These are phyloP conservation scores for Andinoacara biseriatus DNA, from an alignment of 2,113 vertebrate species.

Conservation along the genomic window DNA sequence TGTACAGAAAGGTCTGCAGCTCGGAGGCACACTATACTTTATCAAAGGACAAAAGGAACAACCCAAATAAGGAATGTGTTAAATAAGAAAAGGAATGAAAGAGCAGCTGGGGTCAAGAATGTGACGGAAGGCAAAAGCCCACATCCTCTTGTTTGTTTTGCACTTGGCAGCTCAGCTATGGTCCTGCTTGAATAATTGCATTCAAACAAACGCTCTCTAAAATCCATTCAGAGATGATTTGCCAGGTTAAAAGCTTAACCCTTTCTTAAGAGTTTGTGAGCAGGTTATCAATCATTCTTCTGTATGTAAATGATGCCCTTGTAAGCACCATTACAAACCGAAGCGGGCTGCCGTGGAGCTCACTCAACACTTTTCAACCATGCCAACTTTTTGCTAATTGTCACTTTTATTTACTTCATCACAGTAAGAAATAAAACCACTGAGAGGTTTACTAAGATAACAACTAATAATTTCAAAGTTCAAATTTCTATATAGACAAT, in stretches of 20 bases:
- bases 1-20: background rate
- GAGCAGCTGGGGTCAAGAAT: slow-evolving; percentile 63
- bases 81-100: slow-evolving; percentile 50
- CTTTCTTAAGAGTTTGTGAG: background rate
- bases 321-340: background rate
- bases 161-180: slow-evolving; percentile 30
- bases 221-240: slow-evolving; percentile 27
- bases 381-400: background rate
- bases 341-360: background rate
- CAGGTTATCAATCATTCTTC: background rate
- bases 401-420: background rate
- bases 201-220: slow-evolving; percentile 30
- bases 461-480: background rate
- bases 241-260: slow-evolving; percentile 37
- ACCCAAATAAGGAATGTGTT: slow-evolving; percentile 55
- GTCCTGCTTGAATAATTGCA: slow-evolving; percentile 37
- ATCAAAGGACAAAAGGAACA: slow-evolving; percentile 39
- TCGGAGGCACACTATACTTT: slow-evolving; percentile 10
- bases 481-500: background rate
- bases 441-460: background rate
- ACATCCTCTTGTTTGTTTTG: slow-evolving; percentile 69
- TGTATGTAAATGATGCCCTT: background rate
- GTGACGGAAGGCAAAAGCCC: slow-evolving; percentile 42
- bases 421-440: background rate
- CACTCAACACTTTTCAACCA: background rate